Evolutionary conservation across 2,797 vertebrate species (phyloP).

Genomic region (Pagetopsis macropterus): DNA sequence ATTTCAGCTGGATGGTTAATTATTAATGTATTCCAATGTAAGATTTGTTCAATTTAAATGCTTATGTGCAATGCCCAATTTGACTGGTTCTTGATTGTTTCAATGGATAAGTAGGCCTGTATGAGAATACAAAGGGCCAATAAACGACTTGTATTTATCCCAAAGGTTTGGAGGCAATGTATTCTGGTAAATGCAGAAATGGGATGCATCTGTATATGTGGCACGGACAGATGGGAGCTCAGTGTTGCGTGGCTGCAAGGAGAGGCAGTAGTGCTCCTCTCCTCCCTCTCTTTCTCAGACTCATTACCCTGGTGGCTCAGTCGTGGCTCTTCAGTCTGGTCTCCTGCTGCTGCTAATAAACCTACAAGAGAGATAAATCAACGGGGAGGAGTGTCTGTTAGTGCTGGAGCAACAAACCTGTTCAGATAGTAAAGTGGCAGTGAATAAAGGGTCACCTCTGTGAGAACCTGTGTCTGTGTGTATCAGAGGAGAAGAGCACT

Average conservation of each 20-base stretch:
- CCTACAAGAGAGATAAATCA: constrained; percentile 99
- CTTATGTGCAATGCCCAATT: constrained; percentile 1
- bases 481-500: constrained; percentile 72
- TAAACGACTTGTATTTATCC: constrained; percentile 16
- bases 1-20: not conserved
- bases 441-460: constrained; percentile 75
- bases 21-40: not conserved
- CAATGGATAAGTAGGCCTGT: not conserved
- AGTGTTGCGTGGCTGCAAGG: constrained; percentile 84
- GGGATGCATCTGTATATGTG: constrained; percentile 85
- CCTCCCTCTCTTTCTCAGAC: constrained; percentile 89
- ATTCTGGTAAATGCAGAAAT: constrained; percentile 52
- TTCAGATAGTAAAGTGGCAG: constrained; percentile 84
- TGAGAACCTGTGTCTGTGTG: constrained; percentile 68
- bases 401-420: constrained; percentile 87
- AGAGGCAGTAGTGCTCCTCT: constrained; percentile 76
- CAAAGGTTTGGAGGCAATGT: constrained; percentile 12
- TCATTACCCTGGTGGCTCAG: constrained; percentile 99
- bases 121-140: constrained; percentile 7
- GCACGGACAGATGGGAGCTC: constrained; percentile 92
- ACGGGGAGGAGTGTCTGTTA: constrained; percentile 99
- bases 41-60: not conserved
- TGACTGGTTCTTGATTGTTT: not conserved
- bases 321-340: constrained; percentile 96
- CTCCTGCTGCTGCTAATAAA: constrained; percentile 98